A percentile compares a stretch with the other conserved stretches of the same genome.
phyloP scores from a whole-genome alignment of 64 coral and sea anemone genomes.

The Dendronephthya gigantea region DNA sequence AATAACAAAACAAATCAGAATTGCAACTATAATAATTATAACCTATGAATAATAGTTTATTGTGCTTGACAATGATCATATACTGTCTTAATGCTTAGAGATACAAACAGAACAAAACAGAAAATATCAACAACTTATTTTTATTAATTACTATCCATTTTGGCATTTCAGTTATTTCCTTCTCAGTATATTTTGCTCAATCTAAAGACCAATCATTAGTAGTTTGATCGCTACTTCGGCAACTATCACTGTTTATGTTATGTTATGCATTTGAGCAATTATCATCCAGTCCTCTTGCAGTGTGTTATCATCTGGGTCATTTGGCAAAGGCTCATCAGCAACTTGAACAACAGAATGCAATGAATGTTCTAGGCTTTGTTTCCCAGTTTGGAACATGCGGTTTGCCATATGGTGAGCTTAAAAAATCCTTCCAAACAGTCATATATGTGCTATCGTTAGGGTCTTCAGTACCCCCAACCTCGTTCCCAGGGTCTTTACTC shows the following conservation, averaged over 20 bases:
- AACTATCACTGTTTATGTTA: background rate
- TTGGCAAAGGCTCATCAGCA: background rate
- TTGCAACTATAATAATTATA: too few relatives aligned
- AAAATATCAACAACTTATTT: too few relatives aligned
- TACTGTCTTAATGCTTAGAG: too few relatives aligned
- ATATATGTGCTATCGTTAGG: background rate
- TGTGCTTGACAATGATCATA: too few relatives aligned
- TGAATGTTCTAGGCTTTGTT: background rate
- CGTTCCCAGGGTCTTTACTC: too few relatives aligned
- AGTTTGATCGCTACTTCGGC: background rate
- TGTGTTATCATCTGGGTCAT: background rate
- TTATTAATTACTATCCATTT: background rate
- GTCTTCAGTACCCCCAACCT: background rate
- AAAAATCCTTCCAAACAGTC: background rate
- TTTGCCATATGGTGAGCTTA: background rate
- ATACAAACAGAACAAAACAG: too few relatives aligned
- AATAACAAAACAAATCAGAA: too few relatives aligned
- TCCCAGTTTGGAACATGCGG: conserved; percentile 27
- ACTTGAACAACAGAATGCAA: background rate
- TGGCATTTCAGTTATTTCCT: background rate
- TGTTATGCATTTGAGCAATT: background rate
- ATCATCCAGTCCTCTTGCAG: conserved; percentile 28
- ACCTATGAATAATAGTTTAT: too few relatives aligned
- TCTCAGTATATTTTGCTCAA: background rate
- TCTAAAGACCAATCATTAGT: background rate